These are phyloP conservation scores for Bellardia pandia DNA, from an alignment of 2,888 invertebrate species.

Conservation along the genomic window DNA sequence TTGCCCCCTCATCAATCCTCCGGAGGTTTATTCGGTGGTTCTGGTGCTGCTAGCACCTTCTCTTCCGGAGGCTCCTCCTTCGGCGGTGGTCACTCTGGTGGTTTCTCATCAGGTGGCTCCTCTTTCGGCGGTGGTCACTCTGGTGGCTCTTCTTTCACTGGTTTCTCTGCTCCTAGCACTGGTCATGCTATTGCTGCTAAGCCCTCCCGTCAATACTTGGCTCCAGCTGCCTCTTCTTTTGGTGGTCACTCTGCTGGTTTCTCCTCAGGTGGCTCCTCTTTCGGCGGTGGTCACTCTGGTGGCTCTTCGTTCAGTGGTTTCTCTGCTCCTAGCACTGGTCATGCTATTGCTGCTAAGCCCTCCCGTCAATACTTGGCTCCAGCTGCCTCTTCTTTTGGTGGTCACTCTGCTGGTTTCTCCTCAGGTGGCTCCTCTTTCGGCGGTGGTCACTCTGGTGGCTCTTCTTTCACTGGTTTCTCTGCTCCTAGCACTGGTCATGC, in stretches of 20 bases:
- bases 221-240: slow-evolving; percentile 68
- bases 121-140: too few species aligned
- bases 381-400: slow-evolving; percentile 49
- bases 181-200: slow-evolving; percentile 41
- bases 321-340: not conserved
- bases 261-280: slow-evolving; percentile 32
- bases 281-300: slow-evolving; percentile 1
- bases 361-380: slow-evolving; percentile 72
- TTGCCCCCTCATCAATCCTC: slow-evolving; percentile 76
- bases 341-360: slow-evolving; percentile 43
- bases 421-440: slow-evolving; percentile 23
- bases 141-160: too few species aligned
- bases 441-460: slow-evolving; percentile 40
- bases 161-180: too few species aligned
- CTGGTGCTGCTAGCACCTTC: not conserved
- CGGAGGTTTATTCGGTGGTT: slow-evolving; percentile 29
- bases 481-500: slow-evolving; percentile 27
- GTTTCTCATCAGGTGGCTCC: slow-evolving; percentile 16
- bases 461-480: slow-evolving; percentile 20
- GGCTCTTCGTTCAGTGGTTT: slow-evolving; percentile 50
- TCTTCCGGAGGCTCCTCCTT: slow-evolving; percentile 22
- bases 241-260: slow-evolving; percentile 50
- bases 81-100: slow-evolving; percentile 5
- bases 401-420: not conserved
- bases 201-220: slow-evolving; percentile 64